Base-by-base conservation (phyloP, 2,888 invertebrate genomes). In the Dicyrtomina minuta region DNA sequence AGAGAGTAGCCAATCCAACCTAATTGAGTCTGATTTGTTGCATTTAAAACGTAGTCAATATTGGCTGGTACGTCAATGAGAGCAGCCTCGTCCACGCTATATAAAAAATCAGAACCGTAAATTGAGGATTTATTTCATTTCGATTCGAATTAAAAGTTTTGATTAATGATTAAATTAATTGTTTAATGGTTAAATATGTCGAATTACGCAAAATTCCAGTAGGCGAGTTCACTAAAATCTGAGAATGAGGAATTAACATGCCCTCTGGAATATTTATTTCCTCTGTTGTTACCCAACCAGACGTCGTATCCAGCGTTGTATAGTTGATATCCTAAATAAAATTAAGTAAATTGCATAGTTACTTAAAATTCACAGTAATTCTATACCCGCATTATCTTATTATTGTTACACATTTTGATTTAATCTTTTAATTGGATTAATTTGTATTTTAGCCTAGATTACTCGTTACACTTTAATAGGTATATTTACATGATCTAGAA, bases 121-220 rank as follows among this genome's bases (percentile, higher is more conserved):
- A n/a, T n/a, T n/a, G n/a, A n/a, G n/a, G n/a, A n/a, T n/a, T n/a
- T n/a, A n/a, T n/a, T n/a, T n/a, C n/a, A n/a, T n/a, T n/a, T n/a
- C n/a, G n/a, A n/a, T n/a, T n/a, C n/a, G n/a, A n/a, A n/a, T n/a
- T n/a, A n/a, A n/a, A n/a, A n/a, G n/a, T n/a, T 33, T 5, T 33
- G 3, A 8, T 13, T 59, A 5, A 4, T 53, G 53, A 20, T 6
- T 22, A 3, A 24, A 53, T 22, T 13, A 43, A 27, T 39, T 41
- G n/a, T n/a, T n/a, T n/a, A n/a, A n/a, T n/a, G n/a, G n/a, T n/a
- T n/a, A n/a, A n/a, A n/a, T n/a, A n/a, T n/a, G n/a, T n/a, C n/a
- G n/a, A 15, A 26, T 59, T 59, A 59, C 59, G 59, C 33, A 27
- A 59, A 59, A 20, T 59, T 41, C 59, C 59, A 59, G 59, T 41